Evolutionary conservation across 2,113 vertebrate species (phyloP).

Genomic region (Hymenochirus boettgeri): DNA sequence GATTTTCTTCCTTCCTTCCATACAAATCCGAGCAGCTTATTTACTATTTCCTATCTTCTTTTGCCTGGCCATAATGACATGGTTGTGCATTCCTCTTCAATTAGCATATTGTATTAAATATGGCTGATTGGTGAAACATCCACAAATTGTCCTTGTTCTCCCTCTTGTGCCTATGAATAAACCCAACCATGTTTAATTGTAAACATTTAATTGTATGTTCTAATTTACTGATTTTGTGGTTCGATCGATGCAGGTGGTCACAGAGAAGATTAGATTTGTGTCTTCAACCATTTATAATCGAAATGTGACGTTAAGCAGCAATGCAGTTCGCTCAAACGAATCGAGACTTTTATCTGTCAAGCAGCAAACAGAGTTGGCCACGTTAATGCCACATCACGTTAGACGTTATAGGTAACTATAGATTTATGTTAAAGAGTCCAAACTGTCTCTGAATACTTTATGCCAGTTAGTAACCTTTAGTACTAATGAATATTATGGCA

Average conservation of each 20-base stretch:
- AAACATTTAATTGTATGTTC: too few species aligned
- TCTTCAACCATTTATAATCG: conserved; percentile 64
- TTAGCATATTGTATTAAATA: conserved; percentile 30
- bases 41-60: conserved; percentile 20
- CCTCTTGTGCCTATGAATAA: too few species aligned
- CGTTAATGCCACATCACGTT: conserved; percentile 74
- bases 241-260: conserved; percentile 55
- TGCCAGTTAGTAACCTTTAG: too few species aligned
- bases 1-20: conserved; percentile 27
- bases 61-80: conserved; percentile 14
- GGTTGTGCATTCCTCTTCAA: background rate
- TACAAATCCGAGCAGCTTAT: conserved; percentile 13
- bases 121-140: conserved; percentile 4
- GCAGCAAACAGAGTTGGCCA: conserved; percentile 77
- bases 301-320: conserved; percentile 69
- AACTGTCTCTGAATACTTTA: too few species aligned
- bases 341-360: conserved; percentile 83
- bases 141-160: too few species aligned
- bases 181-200: too few species aligned
- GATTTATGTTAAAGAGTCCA: background rate
- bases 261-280: conserved; percentile 57
- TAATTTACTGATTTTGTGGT: background rate
- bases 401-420: conserved; percentile 75
- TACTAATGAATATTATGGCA: too few species aligned
- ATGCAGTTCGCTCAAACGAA: conserved; percentile 68